These are phyloP conservation scores for Parazoanthus darwini DNA, from an alignment of 92 coral and sea anemone species.

Conservation along the genomic window DNA sequence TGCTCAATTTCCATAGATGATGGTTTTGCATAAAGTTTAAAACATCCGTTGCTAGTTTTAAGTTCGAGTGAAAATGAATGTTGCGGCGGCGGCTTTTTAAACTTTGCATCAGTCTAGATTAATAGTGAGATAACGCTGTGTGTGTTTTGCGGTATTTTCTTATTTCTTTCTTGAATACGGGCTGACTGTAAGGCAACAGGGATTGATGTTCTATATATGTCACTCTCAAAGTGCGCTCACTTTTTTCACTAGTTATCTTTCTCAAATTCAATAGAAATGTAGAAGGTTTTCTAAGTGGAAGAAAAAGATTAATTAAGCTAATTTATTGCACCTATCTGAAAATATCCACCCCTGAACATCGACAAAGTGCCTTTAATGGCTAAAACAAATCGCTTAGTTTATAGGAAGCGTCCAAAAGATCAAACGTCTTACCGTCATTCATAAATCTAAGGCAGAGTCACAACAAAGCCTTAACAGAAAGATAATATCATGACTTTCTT, in stretches of 20 bases:
- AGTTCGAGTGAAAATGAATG: no score
- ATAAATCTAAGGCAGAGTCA: neutral
- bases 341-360: no score
- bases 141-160: no score
- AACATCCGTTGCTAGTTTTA: no score
- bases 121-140: no score
- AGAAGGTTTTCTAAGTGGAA: neutral
- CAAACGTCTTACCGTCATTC: neutral
- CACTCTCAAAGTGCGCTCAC: no score
- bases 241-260: neutral
- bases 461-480: neutral
- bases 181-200: neutral
- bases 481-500: neutral
- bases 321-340: no score
- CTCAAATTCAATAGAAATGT: neutral
- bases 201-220: neutral
- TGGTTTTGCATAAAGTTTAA: neutral
- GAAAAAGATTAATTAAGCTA: no score
- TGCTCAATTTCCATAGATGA: neutral
- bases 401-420: neutral
- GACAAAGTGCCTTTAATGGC: neutral
- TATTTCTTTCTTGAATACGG: neutral
- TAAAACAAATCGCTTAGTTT: neutral
- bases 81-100: neutral
- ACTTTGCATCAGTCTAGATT: no score